These are phyloP conservation scores for Pimpla rufipes DNA, from an alignment of 2,888 invertebrate genomes.

Conservation along the genomic window DNA sequence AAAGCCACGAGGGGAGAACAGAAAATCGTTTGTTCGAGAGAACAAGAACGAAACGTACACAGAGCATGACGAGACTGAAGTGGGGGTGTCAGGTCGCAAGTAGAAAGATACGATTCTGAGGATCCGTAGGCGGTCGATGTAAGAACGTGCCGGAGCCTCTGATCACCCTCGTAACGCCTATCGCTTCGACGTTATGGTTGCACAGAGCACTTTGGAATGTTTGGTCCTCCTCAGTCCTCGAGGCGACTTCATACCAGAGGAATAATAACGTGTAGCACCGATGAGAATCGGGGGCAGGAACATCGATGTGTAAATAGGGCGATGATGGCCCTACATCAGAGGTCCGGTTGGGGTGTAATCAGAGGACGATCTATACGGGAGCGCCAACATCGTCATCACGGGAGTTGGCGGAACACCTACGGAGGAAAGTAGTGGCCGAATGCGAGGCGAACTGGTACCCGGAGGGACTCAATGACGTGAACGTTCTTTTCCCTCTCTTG, in stretches of 20 bases:
- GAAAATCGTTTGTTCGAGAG: slow-evolving; percentile 35
- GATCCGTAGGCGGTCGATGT: slow-evolving; percentile 42
- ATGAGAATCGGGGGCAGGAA: slow-evolving; percentile 11
- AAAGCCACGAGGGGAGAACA: not conserved
- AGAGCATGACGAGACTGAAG: slow-evolving; percentile 14
- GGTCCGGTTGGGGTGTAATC: slow-evolving; percentile 17
- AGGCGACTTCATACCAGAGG: slow-evolving; percentile 33
- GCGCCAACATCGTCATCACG: slow-evolving; percentile 10
- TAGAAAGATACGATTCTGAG: slow-evolving; percentile 25
- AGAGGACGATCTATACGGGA: slow-evolving; percentile 32
- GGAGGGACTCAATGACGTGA: slow-evolving; percentile 31
- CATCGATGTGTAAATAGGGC: slow-evolving; percentile 47
- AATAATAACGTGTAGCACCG: slow-evolving; percentile 47
- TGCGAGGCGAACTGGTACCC: slow-evolving; percentile 28
- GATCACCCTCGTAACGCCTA: slow-evolving; percentile 55
- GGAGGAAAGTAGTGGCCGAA: slow-evolving; percentile 2
- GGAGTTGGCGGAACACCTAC: slow-evolving; percentile 13
- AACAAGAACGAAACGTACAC: slow-evolving; percentile 19
- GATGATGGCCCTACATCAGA: slow-evolving; percentile 32
- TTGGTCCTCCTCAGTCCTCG: slow-evolving; percentile 20
- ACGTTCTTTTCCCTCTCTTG: slow-evolving; percentile 41
- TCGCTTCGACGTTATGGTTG: slow-evolving; percentile 47
- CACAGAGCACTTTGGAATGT: slow-evolving; percentile 38
- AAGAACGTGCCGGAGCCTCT: slow-evolving; percentile 28
- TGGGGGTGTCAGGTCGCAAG: not conserved